Conservation (phyloP, 1,140 invertebrate genomes). For the Aphelinus certus region DNA sequence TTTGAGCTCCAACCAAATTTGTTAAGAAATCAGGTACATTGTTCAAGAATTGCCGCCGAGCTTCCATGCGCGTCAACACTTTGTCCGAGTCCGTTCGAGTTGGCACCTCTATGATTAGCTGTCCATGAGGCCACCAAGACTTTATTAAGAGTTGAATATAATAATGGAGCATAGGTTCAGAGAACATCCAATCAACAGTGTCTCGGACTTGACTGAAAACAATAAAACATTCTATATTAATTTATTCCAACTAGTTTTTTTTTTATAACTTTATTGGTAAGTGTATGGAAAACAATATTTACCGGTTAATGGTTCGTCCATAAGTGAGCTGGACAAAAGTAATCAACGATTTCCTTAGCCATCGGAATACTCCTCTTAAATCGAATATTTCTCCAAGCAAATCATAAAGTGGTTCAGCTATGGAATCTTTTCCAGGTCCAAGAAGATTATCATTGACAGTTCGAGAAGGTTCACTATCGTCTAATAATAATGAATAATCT, state of each 20-base stretch:
- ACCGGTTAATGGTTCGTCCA: slow-evolving; percentile 89
- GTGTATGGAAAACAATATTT: not conserved
- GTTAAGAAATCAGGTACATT: slow-evolving; percentile 83
- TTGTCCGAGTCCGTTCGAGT: slow-evolving; percentile 75
- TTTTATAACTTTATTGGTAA: too few relatives aligned
- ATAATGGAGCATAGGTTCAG: slow-evolving; percentile 89
- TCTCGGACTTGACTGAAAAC: slow-evolving; percentile 83
- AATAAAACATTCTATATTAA: slow-evolving; percentile 20
- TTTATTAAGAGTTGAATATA: slow-evolving; percentile 85
- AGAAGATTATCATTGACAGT: slow-evolving; percentile 61
- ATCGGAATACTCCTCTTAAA: slow-evolving; percentile 86
- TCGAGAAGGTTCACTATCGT: slow-evolving; percentile 62
- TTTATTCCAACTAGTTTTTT: not conserved
- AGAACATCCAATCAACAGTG: slow-evolving; percentile 86
- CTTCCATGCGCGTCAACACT: slow-evolving; percentile 72
- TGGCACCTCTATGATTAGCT: slow-evolving; percentile 67
- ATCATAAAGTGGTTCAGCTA: slow-evolving; percentile 87
- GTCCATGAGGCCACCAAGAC: slow-evolving; percentile 88
- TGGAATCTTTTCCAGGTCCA: slow-evolving; percentile 79
- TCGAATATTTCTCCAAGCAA: slow-evolving; percentile 90
- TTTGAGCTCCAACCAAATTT: slow-evolving; percentile 86
- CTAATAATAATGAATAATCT: slow-evolving; percentile 77
- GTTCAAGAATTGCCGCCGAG: slow-evolving; percentile 74
- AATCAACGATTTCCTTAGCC: slow-evolving; percentile 86
- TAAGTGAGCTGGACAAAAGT: slow-evolving; percentile 93